These are phyloP conservation scores for Ctenochaetus hawaiiensis DNA, from an alignment of 2,797 vertebrate genomes.

Conservation along the genomic window DNA sequence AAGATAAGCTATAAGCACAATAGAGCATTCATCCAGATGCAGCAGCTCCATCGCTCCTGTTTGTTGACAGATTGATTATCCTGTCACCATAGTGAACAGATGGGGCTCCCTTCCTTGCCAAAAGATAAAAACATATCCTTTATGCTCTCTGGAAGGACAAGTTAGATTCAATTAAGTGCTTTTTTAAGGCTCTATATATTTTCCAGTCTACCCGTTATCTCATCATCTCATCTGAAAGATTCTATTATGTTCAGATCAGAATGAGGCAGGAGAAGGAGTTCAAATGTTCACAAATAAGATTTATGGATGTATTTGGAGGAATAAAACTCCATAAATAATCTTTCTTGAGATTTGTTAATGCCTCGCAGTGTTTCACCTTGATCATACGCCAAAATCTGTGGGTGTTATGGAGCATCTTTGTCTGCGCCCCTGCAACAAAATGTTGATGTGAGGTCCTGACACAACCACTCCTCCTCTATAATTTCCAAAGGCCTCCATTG, in stretches of 20 bases:
- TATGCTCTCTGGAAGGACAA: constrained; percentile 47
- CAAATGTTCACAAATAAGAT: constrained; percentile 13
- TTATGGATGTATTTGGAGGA: constrained; percentile 23
- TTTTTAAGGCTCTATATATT: constrained; percentile 23
- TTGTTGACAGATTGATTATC: constrained; percentile 60
- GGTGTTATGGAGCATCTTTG: constrained; percentile 50
- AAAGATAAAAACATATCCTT: constrained; percentile 35
- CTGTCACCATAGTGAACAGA: constrained; percentile 59
- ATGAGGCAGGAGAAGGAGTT: constrained; percentile 11
- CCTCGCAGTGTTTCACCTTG: constrained; percentile 5
- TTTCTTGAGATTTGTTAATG: constrained; percentile 28
- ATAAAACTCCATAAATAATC: constrained; percentile 18
- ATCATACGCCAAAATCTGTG: constrained; percentile 41
- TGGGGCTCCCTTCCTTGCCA: constrained; percentile 47
- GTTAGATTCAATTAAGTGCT: constrained; percentile 21
- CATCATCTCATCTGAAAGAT: constrained; percentile 25
- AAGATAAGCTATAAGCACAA: neutral
- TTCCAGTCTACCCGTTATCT: constrained; percentile 38
- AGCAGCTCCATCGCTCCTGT: constrained; percentile 39
- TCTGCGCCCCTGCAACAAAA: constrained; percentile 55
- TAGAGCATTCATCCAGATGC: constrained; percentile 11
- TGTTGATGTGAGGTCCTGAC: constrained; percentile 67
- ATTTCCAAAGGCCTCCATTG: constrained; percentile 77
- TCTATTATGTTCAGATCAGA: constrained; percentile 34
- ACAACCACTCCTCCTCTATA: constrained; percentile 68